Conservation (phyloP, 2,888 invertebrate species). For the Plusia festucae region DNA sequence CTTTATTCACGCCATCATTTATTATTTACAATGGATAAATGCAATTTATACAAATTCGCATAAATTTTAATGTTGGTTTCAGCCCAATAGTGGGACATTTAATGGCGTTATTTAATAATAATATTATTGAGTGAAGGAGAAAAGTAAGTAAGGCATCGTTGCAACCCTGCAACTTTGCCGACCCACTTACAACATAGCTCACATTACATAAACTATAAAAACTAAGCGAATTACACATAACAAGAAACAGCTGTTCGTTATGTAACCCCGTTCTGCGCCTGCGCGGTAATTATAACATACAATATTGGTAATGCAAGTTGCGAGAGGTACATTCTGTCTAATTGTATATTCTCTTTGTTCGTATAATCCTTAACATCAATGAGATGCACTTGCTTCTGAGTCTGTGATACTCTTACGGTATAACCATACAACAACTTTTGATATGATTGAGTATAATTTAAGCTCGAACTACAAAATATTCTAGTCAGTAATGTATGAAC, state of each 20-base stretch:
- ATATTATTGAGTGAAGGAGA: neutral
- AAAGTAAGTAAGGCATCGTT: neutral
- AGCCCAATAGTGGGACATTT: too few species aligned
- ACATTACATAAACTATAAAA: conserved; percentile 25
- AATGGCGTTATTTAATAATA: too few species aligned
- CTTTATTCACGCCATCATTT: neutral
- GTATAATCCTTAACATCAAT: too few species aligned
- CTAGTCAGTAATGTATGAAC: too few species aligned
- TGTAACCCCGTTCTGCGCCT: conserved; percentile 22
- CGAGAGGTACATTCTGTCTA: too few species aligned
- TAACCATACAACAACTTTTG: neutral
- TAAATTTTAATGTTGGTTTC: too few species aligned
- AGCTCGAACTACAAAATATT: neutral
- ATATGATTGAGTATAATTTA: neutral
- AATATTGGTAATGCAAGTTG: neutral
- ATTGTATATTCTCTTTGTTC: too few species aligned
- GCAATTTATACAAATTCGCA: neutral
- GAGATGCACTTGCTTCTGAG: neutral
- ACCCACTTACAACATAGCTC: conserved; percentile 22
- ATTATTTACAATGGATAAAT: neutral
- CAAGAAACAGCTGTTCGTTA: conserved; percentile 29
- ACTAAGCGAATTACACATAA: conserved; percentile 17
- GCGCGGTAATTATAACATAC: conserved; percentile 15
- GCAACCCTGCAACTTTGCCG: conserved; percentile 11
- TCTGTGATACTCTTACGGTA: neutral